These are phyloP conservation scores for Drosophila sp. DNA, from an alignment of 1,140 invertebrate genomes.

Conservation along the genomic window DNA sequence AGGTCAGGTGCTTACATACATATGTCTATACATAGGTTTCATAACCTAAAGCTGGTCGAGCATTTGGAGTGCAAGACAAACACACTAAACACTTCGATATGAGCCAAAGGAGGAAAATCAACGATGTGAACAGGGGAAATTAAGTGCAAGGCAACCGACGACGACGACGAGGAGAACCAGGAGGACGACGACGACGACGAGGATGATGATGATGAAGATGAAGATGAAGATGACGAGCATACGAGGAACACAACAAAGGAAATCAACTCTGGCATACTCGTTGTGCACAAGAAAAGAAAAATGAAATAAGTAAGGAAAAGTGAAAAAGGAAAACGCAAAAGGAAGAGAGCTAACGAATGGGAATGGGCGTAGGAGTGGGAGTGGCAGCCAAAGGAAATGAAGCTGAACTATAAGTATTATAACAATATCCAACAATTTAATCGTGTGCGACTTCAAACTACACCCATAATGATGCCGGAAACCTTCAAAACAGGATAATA, in stretches of 20 bases:
- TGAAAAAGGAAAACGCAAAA: conserved; percentile 30
- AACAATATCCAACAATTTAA: conserved; percentile 65
- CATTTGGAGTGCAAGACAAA: conserved; percentile 65
- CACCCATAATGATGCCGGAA: conserved; percentile 40
- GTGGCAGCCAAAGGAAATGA: conserved; percentile 57
- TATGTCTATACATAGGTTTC: conserved; percentile 16
- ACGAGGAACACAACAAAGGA: conserved; percentile 50
- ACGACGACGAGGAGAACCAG: conserved; percentile 14
- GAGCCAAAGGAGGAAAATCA: conserved; percentile 43
- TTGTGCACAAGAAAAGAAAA: conserved; percentile 10
- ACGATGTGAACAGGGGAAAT: conserved; percentile 68
- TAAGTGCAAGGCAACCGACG: conserved; percentile 59
- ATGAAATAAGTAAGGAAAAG: neutral
- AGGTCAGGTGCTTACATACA: conserved; percentile 41
- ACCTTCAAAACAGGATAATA: conserved; percentile 40
- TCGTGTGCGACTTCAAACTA: conserved; percentile 43
- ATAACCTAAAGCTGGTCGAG: conserved; percentile 33
- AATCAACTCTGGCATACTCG: conserved; percentile 46
- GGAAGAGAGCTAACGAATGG: conserved; percentile 4
- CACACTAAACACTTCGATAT: conserved; percentile 72
- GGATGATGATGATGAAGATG: neutral
- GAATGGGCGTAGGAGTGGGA: conserved; percentile 3
- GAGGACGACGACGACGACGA: neutral
- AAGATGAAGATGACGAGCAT: conserved; percentile 16
- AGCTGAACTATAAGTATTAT: conserved; percentile 71